These are phyloP conservation scores for Calliphora vomitoria DNA, from an alignment of 2,888 invertebrate genomes.

Conservation along the genomic window DNA sequence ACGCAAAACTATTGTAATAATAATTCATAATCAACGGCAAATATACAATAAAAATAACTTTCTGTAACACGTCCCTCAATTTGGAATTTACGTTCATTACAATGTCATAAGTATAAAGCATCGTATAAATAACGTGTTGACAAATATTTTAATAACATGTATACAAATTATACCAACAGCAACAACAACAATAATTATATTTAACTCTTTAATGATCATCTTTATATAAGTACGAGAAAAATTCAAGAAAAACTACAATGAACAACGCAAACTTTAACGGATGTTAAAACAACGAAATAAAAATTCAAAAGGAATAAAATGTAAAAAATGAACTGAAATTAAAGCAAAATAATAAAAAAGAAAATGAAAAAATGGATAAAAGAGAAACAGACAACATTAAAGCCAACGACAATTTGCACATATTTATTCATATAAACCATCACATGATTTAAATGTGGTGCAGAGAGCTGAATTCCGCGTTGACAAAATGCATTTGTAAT, in stretches of 20 bases:
- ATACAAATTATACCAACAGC: not conserved
- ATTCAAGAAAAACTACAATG: not conserved
- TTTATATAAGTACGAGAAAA: not conserved
- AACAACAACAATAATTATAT: not conserved
- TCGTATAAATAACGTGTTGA: too few species aligned
- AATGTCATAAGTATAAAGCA: too few species aligned
- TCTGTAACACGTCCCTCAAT: too few species aligned
- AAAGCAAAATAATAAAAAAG: not conserved
- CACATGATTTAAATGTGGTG: slow-evolving; percentile 58
- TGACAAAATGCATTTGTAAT: slow-evolving; percentile 68
- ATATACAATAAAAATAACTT: too few species aligned
- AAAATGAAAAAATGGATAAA: not conserved
- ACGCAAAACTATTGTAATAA: too few species aligned
- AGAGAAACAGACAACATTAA: not conserved
- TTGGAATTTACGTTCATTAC: too few species aligned
- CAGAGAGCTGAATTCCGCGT: slow-evolving; percentile 59
- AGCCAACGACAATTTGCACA: slow-evolving; percentile 18
- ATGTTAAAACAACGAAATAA: slow-evolving; percentile 19
- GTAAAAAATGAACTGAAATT: slow-evolving; percentile 3
- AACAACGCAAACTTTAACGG: not conserved
- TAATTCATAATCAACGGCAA: too few species aligned
- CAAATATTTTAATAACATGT: not conserved
- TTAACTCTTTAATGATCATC: not conserved
- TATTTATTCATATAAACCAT: slow-evolving; percentile 26
- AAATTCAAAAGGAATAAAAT: slow-evolving; percentile 7